A percentile compares a stretch with the other conserved stretches of the same genome.
Conservation (phyloP, 2,888 invertebrate genomes). For the Creontiades dilutus region DNA sequence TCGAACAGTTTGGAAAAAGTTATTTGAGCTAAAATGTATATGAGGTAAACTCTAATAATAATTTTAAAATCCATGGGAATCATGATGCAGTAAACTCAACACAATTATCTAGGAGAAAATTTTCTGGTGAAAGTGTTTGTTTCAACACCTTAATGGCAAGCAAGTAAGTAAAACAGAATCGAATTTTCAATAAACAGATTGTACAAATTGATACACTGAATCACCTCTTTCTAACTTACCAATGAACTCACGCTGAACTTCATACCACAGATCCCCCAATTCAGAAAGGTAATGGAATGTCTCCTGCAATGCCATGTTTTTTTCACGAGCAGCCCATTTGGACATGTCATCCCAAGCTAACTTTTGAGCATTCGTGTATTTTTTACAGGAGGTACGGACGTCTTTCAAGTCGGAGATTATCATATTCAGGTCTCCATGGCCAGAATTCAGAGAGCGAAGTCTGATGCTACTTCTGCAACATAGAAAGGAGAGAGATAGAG, state of each 20-base stretch:
- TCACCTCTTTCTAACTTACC: slow-evolving; percentile 77
- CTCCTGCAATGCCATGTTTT: slow-evolving; percentile 80
- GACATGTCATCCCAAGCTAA: slow-evolving; percentile 79
- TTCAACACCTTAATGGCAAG: no score
- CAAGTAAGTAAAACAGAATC: no score
- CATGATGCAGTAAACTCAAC: no score
- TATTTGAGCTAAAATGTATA: no score
- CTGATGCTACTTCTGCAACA: slow-evolving; percentile 78
- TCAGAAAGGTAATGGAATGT: slow-evolving; percentile 79
- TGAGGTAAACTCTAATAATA: no score
- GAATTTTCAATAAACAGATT: no score
- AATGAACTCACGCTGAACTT: slow-evolving; percentile 79
- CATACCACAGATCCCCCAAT: slow-evolving; percentile 79
- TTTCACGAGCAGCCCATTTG: slow-evolving; percentile 79
- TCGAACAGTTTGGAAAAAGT: no score
- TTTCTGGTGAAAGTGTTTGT: no score
- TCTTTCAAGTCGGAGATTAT: slow-evolving; percentile 80
- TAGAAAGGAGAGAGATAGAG: slow-evolving; percentile 26
- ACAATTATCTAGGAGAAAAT: no score
- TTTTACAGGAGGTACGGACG: slow-evolving; percentile 79
- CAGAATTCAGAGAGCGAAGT: slow-evolving; percentile 76
- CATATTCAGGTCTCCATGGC: slow-evolving; percentile 79
- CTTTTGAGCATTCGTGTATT: slow-evolving; percentile 79
- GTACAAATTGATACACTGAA: no score
- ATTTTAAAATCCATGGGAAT: no score